A percentile compares a stretch with the other conserved stretches of the same genome.
These are phyloP conservation scores for Rutilus rutilus DNA, from an alignment of 2,113 vertebrate species.

Conservation along the genomic window DNA sequence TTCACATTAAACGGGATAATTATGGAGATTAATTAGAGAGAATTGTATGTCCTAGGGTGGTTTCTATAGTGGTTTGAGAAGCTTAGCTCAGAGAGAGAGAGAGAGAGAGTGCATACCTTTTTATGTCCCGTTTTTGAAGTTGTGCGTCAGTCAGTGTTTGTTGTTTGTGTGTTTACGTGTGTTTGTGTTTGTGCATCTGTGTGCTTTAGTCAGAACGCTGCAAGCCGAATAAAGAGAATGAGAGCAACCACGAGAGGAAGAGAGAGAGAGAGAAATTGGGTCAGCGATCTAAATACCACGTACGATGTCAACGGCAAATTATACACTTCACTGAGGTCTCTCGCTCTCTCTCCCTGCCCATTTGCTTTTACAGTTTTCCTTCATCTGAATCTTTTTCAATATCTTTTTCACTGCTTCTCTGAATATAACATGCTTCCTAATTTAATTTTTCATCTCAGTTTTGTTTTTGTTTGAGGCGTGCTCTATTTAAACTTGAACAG, in stretches of 20 bases:
- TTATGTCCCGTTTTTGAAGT: not conserved
- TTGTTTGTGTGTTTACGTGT: slow-evolving; percentile 30
- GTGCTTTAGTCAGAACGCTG: slow-evolving; percentile 42
- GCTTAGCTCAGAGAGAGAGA: not conserved
- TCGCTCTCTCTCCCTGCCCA: slow-evolving; percentile 47
- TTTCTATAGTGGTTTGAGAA: not conserved
- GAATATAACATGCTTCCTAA: not conserved
- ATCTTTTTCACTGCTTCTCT: slow-evolving; percentile 15
- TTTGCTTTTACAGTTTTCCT: slow-evolving; percentile 24
- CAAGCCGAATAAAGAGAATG: slow-evolving; percentile 52
- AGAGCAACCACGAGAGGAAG: slow-evolving; percentile 58
- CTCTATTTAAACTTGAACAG: slow-evolving; percentile 7
- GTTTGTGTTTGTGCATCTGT: slow-evolving; percentile 54
- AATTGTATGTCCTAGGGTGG: slow-evolving; percentile 32
- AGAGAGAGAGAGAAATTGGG: slow-evolving; percentile 71
- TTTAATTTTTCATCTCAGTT: slow-evolving; percentile 5
- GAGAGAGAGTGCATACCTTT: slow-evolving; percentile 13
- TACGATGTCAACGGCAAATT: slow-evolving; percentile 71
- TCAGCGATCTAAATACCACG: slow-evolving; percentile 77
- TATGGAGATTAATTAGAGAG: slow-evolving; percentile 25
- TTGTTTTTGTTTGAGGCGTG: not conserved
- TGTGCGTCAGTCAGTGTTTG: slow-evolving; percentile 14
- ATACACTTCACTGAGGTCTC: slow-evolving; percentile 63
- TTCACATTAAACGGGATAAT: slow-evolving; percentile 31
- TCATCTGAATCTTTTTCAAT: slow-evolving; percentile 27